Percentiles rank a stretch among this genome's conserved stretches.
Evolutionary conservation across 2,888 invertebrate species (phyloP).

Genomic region (Lumbricus terrestris): DNA sequence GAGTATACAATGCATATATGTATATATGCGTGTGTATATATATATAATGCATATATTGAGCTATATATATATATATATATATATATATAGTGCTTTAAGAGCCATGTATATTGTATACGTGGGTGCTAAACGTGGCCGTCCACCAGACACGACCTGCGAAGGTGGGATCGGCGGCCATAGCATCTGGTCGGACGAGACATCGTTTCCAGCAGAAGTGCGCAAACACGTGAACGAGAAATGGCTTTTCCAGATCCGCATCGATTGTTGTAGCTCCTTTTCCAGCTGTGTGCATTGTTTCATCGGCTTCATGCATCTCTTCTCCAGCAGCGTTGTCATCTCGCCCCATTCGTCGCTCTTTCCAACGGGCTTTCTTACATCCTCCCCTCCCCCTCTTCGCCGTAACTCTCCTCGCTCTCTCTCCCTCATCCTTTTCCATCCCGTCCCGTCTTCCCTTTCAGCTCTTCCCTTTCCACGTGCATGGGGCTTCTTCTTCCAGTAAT

Average conservation of each 20-base stretch:
- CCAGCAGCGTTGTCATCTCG: background rate
- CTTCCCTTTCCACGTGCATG: background rate
- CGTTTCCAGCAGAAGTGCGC: background rate
- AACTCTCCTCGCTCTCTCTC: background rate
- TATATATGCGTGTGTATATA: background rate
- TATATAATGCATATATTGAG: background rate
- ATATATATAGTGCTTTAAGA: background rate
- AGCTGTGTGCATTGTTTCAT: conserved; percentile 3
- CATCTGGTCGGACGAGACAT: background rate
- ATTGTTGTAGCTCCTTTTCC: background rate
- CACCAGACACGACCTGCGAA: background rate
- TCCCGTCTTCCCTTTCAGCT: background rate
- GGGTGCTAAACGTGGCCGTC: background rate
- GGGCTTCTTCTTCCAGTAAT: background rate
- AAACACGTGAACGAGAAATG: conserved; percentile 3
- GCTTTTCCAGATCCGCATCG: conserved; percentile 3
- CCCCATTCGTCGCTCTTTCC: background rate
- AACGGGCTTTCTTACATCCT: background rate
- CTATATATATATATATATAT: background rate
- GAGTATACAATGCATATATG: too few species aligned
- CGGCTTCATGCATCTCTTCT: too few species aligned
- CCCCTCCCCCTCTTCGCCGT: background rate
- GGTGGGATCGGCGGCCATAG: background rate
- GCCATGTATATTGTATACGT: too few species aligned
- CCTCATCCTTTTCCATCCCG: background rate